Percentiles rank a stretch among this genome's conserved stretches.
phyloP scores from a whole-genome alignment of 2,113 vertebrate species.

The Hirundichthys speculiger region DNA sequence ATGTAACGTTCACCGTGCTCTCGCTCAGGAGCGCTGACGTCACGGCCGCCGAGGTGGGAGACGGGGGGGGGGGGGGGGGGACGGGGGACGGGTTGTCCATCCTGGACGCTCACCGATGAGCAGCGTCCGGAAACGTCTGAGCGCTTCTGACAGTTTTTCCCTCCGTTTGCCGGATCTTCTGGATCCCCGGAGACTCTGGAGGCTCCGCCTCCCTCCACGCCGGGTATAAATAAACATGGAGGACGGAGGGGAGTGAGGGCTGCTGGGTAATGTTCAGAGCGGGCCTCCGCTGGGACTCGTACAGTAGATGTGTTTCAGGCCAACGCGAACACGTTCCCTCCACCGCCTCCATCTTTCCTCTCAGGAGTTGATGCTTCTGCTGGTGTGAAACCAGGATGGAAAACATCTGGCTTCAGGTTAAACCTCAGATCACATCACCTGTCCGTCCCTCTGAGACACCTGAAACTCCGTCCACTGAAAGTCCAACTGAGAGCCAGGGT shows the following conservation, averaged over 20 bases:
- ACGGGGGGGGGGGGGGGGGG: background rate
- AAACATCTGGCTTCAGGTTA: no score
- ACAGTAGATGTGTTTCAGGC: constrained; percentile 36
- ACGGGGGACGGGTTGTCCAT: background rate
- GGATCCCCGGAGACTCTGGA: constrained; percentile 51
- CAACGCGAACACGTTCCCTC: constrained; percentile 3
- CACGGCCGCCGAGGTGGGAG: background rate
- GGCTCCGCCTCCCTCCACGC: constrained; percentile 45
- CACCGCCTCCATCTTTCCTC: constrained; percentile 1
- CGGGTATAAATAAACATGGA: constrained; percentile 59
- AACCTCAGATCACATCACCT: no score
- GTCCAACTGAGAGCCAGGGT: no score
- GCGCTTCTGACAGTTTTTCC: constrained; percentile 5
- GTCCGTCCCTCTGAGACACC: no score
- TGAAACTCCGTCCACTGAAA: no score
- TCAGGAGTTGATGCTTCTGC: no score
- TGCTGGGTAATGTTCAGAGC: background rate
- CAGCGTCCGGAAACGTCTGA: no score
- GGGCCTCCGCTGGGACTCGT: constrained; percentile 27
- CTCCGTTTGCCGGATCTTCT: constrained; percentile 40
- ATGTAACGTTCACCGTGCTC: constrained; percentile 17
- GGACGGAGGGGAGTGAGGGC: constrained; percentile 16
- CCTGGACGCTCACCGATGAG: no score
- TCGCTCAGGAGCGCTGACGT: constrained; percentile 21
- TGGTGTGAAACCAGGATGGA: no score